Evolutionary conservation across 2,113 vertebrate species (phyloP), one percentile per base, ranked within the genome.

Genomic region (Rhinogobius similis): DNA sequence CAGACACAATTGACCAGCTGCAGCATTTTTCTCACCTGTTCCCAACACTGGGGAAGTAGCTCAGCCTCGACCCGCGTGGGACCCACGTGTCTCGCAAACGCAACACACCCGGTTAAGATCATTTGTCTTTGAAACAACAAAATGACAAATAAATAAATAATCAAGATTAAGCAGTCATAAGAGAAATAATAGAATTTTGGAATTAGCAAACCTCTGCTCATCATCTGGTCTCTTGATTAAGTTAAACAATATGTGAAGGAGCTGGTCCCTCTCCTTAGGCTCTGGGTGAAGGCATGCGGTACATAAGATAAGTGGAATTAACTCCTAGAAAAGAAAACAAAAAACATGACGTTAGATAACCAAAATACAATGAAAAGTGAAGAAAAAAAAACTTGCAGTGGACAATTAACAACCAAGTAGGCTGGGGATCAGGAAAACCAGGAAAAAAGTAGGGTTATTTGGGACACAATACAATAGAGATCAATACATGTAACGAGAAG

Each of bases 221-320:
- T 98, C 97, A 70, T 99, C 97, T n/a, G 98, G 98, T 78, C 98
- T 95, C 90, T 99, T 99, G 88, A 99, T 99, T 82, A 99, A 90
- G 87, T 99, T 99, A 88, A 99, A 99, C 74, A 99, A 95, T 83
- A 99, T 99, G 85, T 99, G 98, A 5, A 99, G 94, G 63, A 99
- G 96, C 88, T 99, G 97, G 87, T 99, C 98, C 92, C 98, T 93
- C 77, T 99, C 98, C 91, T 97, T 99, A 83, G 96, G 93, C 81
- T 99, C 96, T 55, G 98, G 98, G 89, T 99, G 98, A 71, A 98
- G 95, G 88, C 96, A 98, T 81, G 97, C 96, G 46, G 96, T 98
- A 76, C 97, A 99, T 77, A 99, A 72, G 87, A 99, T 98, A 81
- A 98, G 95, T 41, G 96, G 97, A 73, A 98, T 98, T 93, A 98